Evolutionary conservation across 2,113 vertebrate species (phyloP).

Genomic region (Leptobrachium leishanense): DNA sequence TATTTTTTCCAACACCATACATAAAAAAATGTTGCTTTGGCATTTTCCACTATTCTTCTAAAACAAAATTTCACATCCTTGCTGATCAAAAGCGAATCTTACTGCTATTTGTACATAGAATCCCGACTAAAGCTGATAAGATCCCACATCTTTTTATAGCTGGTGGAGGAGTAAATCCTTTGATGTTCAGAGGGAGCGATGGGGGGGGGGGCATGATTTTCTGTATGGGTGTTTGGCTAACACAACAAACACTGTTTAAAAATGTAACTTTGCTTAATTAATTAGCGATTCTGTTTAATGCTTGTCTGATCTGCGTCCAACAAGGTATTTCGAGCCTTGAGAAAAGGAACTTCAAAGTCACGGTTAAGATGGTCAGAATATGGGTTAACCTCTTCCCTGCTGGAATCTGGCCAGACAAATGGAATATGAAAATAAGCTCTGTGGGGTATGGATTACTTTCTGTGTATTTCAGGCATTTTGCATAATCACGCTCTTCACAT

Average conservation of each 20-base stretch:
- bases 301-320: constrained; percentile 95
- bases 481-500: too few relatives aligned
- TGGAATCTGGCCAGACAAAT: constrained; percentile 16
- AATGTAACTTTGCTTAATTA: constrained; percentile 99
- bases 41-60: constrained; percentile 28
- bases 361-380: constrained; percentile 71
- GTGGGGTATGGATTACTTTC: too few relatives aligned
- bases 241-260: constrained; percentile 98
- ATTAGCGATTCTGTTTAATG: constrained; percentile 99
- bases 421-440: constrained; percentile 14
- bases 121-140: constrained; percentile 70
- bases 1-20: not conserved
- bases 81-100: constrained; percentile 70
- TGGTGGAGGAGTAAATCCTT: constrained; percentile 77
- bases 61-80: constrained; percentile 60
- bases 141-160: constrained; percentile 57
- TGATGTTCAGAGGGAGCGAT: constrained; percentile 69
- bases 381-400: constrained; percentile 30
- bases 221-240: constrained; percentile 94
- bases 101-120: constrained; percentile 69
- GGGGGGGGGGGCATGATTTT: constrained; percentile 81
- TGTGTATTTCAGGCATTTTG: too few relatives aligned
- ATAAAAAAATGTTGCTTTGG: constrained; percentile 29
- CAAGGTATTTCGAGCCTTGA: constrained; percentile 88
- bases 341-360: constrained; percentile 94